Conservation (phyloP, 1,140 invertebrate genomes). For the Cyclargus thomasi region DNA sequence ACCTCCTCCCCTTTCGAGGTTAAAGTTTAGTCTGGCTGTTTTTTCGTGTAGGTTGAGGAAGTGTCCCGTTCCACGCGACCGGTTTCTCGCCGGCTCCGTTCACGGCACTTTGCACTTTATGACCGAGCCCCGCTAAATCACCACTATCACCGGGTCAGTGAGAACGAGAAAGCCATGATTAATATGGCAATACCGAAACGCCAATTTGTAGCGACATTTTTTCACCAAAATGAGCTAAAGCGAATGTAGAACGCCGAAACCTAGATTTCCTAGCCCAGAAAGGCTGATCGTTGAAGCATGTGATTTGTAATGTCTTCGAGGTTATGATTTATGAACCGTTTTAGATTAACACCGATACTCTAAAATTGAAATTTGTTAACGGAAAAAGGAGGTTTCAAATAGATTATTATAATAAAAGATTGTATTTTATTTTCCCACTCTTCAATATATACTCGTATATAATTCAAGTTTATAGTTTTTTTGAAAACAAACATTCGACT, state of each 20-base stretch:
- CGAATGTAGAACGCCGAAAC: background rate
- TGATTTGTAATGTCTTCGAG: background rate
- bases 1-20: too few relatives aligned
- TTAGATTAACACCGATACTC: too few relatives aligned
- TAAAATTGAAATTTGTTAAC: too few relatives aligned
- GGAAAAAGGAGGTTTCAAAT: too few relatives aligned
- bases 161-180: slow-evolving; percentile 1
- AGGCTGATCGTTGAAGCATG: background rate
- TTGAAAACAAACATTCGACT: too few relatives aligned
- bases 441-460: too few relatives aligned
- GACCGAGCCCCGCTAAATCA: background rate
- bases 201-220: background rate
- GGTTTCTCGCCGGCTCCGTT: slow-evolving; percentile 3
- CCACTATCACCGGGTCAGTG: background rate
- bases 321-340: too few relatives aligned
- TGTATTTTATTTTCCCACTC: too few relatives aligned
- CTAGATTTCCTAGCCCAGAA: background rate
- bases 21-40: background rate
- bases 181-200: background rate
- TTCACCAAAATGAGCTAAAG: background rate
- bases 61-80: slow-evolving; percentile 18
- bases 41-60: slow-evolving; percentile 10
- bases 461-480: too few relatives aligned
- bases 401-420: too few relatives aligned
- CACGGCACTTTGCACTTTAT: background rate